Evolutionary conservation across 2,888 invertebrate species (phyloP).

Genomic region (Conchocele bisecta): DNA sequence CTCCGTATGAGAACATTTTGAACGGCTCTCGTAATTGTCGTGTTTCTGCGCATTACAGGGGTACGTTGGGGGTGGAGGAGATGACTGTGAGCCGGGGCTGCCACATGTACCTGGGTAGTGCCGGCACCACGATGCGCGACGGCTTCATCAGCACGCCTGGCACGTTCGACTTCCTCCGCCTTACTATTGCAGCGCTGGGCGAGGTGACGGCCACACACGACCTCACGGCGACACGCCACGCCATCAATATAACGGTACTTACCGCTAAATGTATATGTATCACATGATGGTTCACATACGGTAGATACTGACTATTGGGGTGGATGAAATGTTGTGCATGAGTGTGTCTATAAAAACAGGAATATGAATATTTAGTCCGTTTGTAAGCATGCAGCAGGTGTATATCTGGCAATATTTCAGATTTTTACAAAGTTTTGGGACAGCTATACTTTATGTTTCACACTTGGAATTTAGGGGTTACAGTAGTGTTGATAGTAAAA

Average conservation of each 20-base stretch:
- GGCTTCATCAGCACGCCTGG: slow-evolving; percentile 41
- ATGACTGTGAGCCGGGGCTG: slow-evolving; percentile 67
- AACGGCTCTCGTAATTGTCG: not conserved
- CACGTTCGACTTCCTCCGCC: slow-evolving; percentile 50
- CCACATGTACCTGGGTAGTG: slow-evolving; percentile 56
- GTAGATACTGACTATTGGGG: not conserved
- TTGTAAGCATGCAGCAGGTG: not conserved
- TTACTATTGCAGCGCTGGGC: slow-evolving; percentile 68
- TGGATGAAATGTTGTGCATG: not conserved
- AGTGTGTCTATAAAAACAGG: not conserved
- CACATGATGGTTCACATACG: no score
- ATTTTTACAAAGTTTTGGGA: no score
- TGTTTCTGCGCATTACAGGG: slow-evolving; percentile 53
- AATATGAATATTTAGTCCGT: not conserved
- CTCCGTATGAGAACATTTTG: no score
- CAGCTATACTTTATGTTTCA: no score
- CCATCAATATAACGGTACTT: not conserved
- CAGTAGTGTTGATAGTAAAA: no score
- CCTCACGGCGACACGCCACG: slow-evolving; percentile 17
- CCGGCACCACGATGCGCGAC: slow-evolving; percentile 54
- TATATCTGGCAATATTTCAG: no score
- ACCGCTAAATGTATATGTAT: no score
- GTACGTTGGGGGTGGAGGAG: slow-evolving; percentile 65
- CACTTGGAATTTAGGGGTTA: no score
- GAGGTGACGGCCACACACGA: slow-evolving; percentile 67